These are phyloP conservation scores for Pollenia angustigena DNA, from an alignment of 2,888 invertebrate species.

Conservation along the genomic window DNA sequence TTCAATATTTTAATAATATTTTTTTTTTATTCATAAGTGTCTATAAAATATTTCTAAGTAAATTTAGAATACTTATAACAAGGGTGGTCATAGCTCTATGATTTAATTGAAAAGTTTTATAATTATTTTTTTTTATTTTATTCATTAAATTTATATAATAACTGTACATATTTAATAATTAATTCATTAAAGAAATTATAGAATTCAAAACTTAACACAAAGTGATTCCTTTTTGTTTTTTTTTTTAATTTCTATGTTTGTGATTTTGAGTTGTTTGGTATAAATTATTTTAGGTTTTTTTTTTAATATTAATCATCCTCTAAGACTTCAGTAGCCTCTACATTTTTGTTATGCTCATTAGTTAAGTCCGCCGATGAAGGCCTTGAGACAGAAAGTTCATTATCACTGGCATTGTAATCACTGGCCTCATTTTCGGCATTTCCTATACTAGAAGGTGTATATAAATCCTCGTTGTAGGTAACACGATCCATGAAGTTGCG, in stretches of 20 bases:
- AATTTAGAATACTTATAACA: constrained; percentile 60
- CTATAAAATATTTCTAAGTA: constrained; percentile 60
- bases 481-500: constrained; percentile 95
- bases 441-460: constrained; percentile 83
- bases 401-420: constrained; percentile 83
- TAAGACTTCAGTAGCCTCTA: constrained; percentile 38
- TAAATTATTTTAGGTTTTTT: not conserved
- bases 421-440: constrained; percentile 83
- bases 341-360: constrained; percentile 35
- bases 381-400: constrained; percentile 78
- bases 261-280: not conserved
- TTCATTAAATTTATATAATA: constrained; percentile 11
- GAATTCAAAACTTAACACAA: constrained; percentile 32
- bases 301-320: constrained; percentile 56
- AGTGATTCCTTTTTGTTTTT: not conserved
- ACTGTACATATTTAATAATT: constrained; percentile 41
- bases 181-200: constrained; percentile 23
- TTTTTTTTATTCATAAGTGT: constrained; percentile 1
- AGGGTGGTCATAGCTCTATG: constrained; percentile 29
- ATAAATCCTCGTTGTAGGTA: constrained; percentile 85
- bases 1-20: not conserved
- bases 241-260: not conserved
- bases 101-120: constrained; percentile 20
- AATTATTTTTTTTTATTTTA: not conserved
- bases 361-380: constrained; percentile 72